These are phyloP conservation scores for Mugil cephalus DNA, from an alignment of 2,113 vertebrate species.

Conservation along the genomic window DNA sequence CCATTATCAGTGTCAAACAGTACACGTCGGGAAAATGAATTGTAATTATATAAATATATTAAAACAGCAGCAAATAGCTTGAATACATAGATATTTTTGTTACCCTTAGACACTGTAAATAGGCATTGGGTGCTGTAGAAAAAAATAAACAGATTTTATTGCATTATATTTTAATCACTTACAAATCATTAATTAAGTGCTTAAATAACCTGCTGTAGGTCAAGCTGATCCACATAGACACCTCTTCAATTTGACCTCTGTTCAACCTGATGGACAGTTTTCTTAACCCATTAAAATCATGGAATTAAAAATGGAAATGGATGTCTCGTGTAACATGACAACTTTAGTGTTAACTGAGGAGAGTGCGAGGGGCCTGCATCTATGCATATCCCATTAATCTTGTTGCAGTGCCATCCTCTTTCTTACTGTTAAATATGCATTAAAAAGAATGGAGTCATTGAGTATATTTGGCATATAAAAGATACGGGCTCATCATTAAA, in stretches of 20 bases:
- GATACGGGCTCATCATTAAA: slow-evolving; percentile 86
- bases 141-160: too few relatives aligned
- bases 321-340: slow-evolving; percentile 31
- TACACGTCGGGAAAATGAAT: too few relatives aligned
- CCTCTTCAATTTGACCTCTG: neutral
- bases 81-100: too few relatives aligned
- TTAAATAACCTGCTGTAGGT: neutral
- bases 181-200: neutral
- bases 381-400: slow-evolving; percentile 78
- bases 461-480: slow-evolving; percentile 85
- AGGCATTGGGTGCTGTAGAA: too few relatives aligned
- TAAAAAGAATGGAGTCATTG: slow-evolving; percentile 83
- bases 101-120: too few relatives aligned
- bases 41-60: too few relatives aligned
- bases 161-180: too few relatives aligned
- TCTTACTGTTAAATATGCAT: slow-evolving; percentile 83
- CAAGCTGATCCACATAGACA: too few relatives aligned
- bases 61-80: too few relatives aligned
- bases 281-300: slow-evolving; percentile 17
- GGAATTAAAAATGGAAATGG: slow-evolving; percentile 50
- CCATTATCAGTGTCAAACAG: too few relatives aligned
- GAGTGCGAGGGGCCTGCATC: slow-evolving; percentile 34
- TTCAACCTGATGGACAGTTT: slow-evolving; percentile 10
- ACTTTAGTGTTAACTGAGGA: slow-evolving; percentile 38
- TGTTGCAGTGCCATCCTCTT: slow-evolving; percentile 66